Conservation (phyloP, 1,140 invertebrate genomes). For the Polyergus mexicanus region DNA sequence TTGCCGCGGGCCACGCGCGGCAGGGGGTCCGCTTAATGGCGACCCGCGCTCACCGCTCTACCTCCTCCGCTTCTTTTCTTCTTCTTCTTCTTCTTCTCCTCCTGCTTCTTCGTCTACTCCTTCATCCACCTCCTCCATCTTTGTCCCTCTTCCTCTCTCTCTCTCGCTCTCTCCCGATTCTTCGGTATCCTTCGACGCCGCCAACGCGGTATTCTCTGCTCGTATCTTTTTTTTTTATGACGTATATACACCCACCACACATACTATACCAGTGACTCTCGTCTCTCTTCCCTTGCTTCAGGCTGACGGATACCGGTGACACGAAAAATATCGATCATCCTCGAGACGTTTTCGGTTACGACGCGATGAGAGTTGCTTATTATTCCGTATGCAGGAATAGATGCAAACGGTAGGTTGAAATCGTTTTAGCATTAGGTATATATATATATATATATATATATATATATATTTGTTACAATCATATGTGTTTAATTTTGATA, state of each 20-base stretch:
- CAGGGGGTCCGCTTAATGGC: slow-evolving; percentile 87
- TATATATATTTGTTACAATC: not conserved
- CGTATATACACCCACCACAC: slow-evolving; percentile 65
- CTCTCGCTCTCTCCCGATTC: slow-evolving; percentile 65
- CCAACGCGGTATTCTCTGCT: slow-evolving; percentile 72
- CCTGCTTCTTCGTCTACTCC: slow-evolving; percentile 67
- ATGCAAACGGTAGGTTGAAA: slow-evolving; percentile 20
- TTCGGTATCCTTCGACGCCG: slow-evolving; percentile 75
- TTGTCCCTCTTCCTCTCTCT: slow-evolving; percentile 38
- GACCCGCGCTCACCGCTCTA: slow-evolving; percentile 84
- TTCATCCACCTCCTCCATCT: slow-evolving; percentile 62
- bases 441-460: not conserved
- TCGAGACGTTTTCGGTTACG: slow-evolving; percentile 38
- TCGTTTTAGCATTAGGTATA: not conserved
- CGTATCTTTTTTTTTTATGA: slow-evolving; percentile 56
- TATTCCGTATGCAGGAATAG: not conserved
- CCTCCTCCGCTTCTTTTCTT: slow-evolving; percentile 74
- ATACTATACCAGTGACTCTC: slow-evolving; percentile 18
- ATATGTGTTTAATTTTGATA: not conserved
- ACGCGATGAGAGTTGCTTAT: slow-evolving; percentile 58
- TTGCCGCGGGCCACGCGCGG: slow-evolving; percentile 85
- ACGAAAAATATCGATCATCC: slow-evolving; percentile 75
- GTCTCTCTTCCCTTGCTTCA: slow-evolving; percentile 53
- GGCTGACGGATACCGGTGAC: slow-evolving; percentile 71
- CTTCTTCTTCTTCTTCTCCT: slow-evolving; percentile 70